A percentile compares a stretch with the other conserved stretches of the same genome.
phyloP scores from a whole-genome alignment of 2,888 invertebrate species.

The Congeria kusceri region DNA sequence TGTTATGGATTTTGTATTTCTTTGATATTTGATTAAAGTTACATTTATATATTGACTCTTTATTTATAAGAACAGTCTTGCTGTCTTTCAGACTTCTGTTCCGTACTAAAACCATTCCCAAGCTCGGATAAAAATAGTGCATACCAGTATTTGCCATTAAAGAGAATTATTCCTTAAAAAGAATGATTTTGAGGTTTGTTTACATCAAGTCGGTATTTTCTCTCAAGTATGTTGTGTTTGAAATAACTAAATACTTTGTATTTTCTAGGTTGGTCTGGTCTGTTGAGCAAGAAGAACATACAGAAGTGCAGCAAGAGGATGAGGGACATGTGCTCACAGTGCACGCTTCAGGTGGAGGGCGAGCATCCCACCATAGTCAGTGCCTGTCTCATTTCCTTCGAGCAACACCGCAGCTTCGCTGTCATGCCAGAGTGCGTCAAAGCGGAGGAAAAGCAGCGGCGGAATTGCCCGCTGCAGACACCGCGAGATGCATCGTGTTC shows the following conservation, averaged over 20 bases:
- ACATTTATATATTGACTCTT: too few species aligned
- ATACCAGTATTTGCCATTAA: too few species aligned
- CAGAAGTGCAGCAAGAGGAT: slow-evolving; percentile 94
- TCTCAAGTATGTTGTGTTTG: too few species aligned
- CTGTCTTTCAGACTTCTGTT: too few species aligned
- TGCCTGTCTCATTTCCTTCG: slow-evolving; percentile 98
- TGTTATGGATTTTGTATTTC: too few species aligned
- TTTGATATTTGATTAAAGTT: too few species aligned
- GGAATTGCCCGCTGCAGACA: slow-evolving; percentile 90
- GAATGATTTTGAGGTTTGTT: too few species aligned
- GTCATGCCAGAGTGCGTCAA: slow-evolving; percentile 84
- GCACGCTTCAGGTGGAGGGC: slow-evolving; percentile 91
- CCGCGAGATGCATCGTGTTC: slow-evolving; percentile 98
- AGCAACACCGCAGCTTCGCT: slow-evolving; percentile 94
- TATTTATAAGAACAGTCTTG: too few species aligned
- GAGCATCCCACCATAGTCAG: slow-evolving; percentile 96
- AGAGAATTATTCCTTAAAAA: too few species aligned
- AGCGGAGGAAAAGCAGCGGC: slow-evolving; percentile 80
- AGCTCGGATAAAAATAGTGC: too few species aligned
- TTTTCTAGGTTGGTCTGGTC: slow-evolving; percentile 93
- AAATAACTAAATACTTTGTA: neutral
- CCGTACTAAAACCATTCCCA: too few species aligned
- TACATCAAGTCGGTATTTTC: too few species aligned
- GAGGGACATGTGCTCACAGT: slow-evolving; percentile 96
- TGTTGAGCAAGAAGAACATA: slow-evolving; percentile 96